A percentile compares a stretch with the other conserved stretches of the same genome.
phyloP scores from a whole-genome alignment of 2,797 vertebrate species.

The Naso thynnoides region DNA sequence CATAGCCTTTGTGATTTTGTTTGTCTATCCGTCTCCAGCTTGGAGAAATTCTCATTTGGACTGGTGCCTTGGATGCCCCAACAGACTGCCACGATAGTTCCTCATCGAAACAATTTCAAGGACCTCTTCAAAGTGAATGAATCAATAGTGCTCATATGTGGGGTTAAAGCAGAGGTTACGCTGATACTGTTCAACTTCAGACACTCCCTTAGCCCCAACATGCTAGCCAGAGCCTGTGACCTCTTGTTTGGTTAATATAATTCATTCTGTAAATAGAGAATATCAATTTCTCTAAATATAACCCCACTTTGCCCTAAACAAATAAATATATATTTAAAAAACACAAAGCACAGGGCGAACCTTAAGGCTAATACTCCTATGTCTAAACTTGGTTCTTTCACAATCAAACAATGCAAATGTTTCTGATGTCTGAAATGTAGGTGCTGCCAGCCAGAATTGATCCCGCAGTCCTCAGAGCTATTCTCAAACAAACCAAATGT shows the following conservation, averaged over 20 bases:
- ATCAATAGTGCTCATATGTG: constrained; percentile 83
- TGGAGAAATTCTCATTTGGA: constrained; percentile 83
- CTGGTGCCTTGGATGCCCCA: constrained; percentile 75
- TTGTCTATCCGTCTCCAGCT: constrained; percentile 75
- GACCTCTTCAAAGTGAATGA: constrained; percentile 84
- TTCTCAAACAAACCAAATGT: constrained; percentile 61
- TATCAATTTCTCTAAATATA: constrained; percentile 75
- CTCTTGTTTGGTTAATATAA: constrained; percentile 81
- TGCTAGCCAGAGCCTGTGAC: constrained; percentile 71
- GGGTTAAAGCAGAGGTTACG: constrained; percentile 83
- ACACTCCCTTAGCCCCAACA: constrained; percentile 78
- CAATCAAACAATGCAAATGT: constrained; percentile 83
- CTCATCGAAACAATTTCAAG: constrained; percentile 83
- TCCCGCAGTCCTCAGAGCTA: constrained; percentile 64
- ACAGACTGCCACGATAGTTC: constrained; percentile 74
- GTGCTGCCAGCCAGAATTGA: constrained; percentile 75
- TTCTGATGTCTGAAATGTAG: constrained; percentile 75
- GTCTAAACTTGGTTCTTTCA: constrained; percentile 72
- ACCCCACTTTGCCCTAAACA: constrained; percentile 67
- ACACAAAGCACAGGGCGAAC: constrained; percentile 58
- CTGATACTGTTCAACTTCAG: constrained; percentile 79
- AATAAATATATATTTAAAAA: constrained; percentile 62
- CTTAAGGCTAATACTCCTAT: constrained; percentile 75
- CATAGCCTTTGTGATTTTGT: constrained; percentile 83
- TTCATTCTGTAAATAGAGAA: constrained; percentile 80